Base-by-base conservation (phyloP, 2,113 vertebrate species). In the Hyaena hyaena region DNA sequence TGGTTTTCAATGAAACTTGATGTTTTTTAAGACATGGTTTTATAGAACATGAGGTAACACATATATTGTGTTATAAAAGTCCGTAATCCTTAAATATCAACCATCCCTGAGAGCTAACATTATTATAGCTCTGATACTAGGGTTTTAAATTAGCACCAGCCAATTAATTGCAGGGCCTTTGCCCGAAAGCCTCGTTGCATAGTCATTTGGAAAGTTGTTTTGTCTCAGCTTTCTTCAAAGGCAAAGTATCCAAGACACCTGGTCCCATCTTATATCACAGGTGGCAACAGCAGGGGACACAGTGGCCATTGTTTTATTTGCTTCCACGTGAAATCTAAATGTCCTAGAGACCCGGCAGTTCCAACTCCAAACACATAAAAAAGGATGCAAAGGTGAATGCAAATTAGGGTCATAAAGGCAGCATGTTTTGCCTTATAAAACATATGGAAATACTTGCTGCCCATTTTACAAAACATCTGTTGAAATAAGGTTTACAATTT, bases 301-400 rank as follows among this genome's bases (percentile, higher is more conserved):
- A 68, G 90, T 50, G 50, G 65, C 63, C 76, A 63, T 66, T 90
- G 84, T 71, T 93, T 90, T 48, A 43, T 15, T 69, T 69, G 84
- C 31, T 92, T 92, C 87, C 50, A 4, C 53, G 39, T n/a, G 17
- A 94, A 95, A 53, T 69, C 68, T 39, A 17, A 77, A 35, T 74
- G 48, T 53, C 92, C 77, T 77, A 28, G 77, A 39, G 61, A 79
- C 33, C 15, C 10, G 50, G 76, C 48, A 69, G 23, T 48, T 39
- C 45, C 23, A 50, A 50, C 69, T 85, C 66, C 48, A 96, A 31
- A 92, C 17, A 50, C 23, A 43, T 12, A 71, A 31, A 88, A 71
- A 55, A 82, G 71, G n/a, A 96, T 97, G 88, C 95, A 97, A 98
- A 98, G 73, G 65, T 50, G 28, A n/a, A 98, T 87, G 95, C 92